Evolutionary conservation across 92 coral and sea anemone species (phyloP).

Genomic region (Hydrozoanthus gracilis): DNA sequence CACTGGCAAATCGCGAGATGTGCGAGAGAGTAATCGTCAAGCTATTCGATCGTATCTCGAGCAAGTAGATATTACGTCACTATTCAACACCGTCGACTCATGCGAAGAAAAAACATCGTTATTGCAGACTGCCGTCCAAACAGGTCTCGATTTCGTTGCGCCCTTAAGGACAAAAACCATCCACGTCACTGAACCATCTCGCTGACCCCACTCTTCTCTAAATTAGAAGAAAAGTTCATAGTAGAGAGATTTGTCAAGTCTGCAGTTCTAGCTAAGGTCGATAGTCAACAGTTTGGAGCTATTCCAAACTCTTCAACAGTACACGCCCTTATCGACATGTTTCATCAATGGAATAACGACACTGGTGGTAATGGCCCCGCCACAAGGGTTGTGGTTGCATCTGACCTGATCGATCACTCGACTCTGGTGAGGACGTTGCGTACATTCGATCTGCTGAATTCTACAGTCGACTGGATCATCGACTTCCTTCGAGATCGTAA

Average conservation of each 20-base stretch:
- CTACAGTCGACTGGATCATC: not conserved
- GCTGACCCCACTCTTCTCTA: conserved; percentile 9
- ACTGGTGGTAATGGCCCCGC: conserved; percentile 6
- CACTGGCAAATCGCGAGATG: not conserved
- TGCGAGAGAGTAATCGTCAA: not conserved
- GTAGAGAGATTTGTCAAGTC: conserved; percentile 2
- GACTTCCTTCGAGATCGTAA: conserved; percentile 3
- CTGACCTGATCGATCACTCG: conserved; percentile 2
- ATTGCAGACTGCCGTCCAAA: conserved; percentile 10
- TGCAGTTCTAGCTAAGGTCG: conserved; percentile 12
- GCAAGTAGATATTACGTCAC: not conserved
- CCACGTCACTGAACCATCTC: not conserved
- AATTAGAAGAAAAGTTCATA: not conserved
- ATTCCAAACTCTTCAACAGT: conserved; percentile 16
- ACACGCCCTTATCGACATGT: conserved; percentile 6
- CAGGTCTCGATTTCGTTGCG: conserved; percentile 7
- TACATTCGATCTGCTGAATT: not conserved
- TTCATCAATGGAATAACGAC: not conserved
- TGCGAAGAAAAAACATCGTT: conserved; percentile 8
- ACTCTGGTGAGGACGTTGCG: not conserved
- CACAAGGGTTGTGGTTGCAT: not conserved
- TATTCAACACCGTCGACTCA: conserved; percentile 6
- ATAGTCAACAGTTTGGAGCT: conserved; percentile 13
- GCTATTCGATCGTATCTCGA: no score
- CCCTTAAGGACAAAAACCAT: not conserved